Conservation (phyloP, 2,797 vertebrate species). For the Lutjanus argentimaculatus region DNA sequence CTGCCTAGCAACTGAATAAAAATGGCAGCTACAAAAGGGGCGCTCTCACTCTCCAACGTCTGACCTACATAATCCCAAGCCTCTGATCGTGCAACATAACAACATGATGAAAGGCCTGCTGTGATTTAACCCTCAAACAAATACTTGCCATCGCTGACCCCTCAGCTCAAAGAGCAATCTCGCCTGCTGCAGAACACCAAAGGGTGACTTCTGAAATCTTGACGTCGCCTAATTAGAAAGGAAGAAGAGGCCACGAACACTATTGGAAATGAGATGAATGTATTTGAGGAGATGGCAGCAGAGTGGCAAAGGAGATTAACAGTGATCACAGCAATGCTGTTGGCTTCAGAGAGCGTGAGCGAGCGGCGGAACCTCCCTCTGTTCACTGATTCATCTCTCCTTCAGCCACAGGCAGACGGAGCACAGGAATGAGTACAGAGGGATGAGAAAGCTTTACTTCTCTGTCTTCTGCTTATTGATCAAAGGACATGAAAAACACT, state of each 20-base stretch:
- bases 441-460: constrained; percentile 75
- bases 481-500: constrained; percentile 70
- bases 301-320: constrained; percentile 84
- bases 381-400: constrained; percentile 77
- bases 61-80: constrained; percentile 89
- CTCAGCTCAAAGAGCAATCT: constrained; percentile 70
- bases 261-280: constrained; percentile 80
- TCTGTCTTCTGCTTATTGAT: constrained; percentile 79
- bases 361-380: constrained; percentile 75
- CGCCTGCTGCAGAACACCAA: constrained; percentile 65
- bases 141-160: constrained; percentile 80
- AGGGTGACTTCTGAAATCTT: constrained; percentile 78
- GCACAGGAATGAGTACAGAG: constrained; percentile 72
- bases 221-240: constrained; percentile 80
- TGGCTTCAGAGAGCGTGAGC: constrained; percentile 76
- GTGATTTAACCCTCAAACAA: constrained; percentile 83
- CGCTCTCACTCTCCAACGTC: constrained; percentile 83
- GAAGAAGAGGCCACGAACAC: constrained; percentile 74
- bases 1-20: constrained; percentile 90
- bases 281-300: constrained; percentile 79
- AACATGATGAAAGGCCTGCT: constrained; percentile 83
- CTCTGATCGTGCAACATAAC: constrained; percentile 87
- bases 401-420: constrained; percentile 78
- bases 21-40: constrained; percentile 87
- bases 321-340: constrained; percentile 81